These are phyloP conservation scores for Enchytraeus crypticus DNA, from an alignment of 2,888 invertebrate genomes.

Conservation along the genomic window DNA sequence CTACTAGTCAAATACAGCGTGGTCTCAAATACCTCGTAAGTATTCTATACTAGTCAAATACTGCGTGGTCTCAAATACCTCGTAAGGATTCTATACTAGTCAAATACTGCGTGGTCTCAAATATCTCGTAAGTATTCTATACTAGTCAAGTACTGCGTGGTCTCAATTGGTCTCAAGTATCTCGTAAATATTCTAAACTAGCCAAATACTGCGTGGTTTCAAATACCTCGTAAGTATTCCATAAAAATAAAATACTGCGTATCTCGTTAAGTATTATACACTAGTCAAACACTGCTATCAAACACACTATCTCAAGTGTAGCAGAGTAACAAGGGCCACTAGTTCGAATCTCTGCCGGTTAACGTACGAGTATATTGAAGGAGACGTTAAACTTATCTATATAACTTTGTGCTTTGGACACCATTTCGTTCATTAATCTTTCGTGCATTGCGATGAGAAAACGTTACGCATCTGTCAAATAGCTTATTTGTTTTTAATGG, in stretches of 20 bases:
- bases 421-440: no score
- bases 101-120: conserved; percentile 95
- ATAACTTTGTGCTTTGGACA: no score
- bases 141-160: conserved; percentile 82
- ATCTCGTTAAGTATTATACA: conserved; percentile 83
- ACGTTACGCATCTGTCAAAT: no score
- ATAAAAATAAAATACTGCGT: conserved; percentile 91
- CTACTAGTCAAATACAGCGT: conserved; percentile 91
- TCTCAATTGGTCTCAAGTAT: no score
- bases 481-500: no score
- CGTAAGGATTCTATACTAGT: conserved; percentile 75
- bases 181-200: no score
- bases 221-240: conserved; percentile 64
- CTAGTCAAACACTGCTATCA: conserved; percentile 93
- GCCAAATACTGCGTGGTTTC: conserved; percentile 89
- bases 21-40: conserved; percentile 81
- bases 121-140: conserved; percentile 91
- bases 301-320: no score
- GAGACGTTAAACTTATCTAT: no score
- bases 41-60: conserved; percentile 94
- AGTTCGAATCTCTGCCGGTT: no score
- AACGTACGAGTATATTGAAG: no score
- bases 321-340: no score
- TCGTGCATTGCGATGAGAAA: no score
- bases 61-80: conserved; percentile 92